Percentiles rank a stretch among this genome's conserved stretches.
Conservation (phyloP, 92 coral and sea anemone species). For the Zoanthus gigantus region DNA sequence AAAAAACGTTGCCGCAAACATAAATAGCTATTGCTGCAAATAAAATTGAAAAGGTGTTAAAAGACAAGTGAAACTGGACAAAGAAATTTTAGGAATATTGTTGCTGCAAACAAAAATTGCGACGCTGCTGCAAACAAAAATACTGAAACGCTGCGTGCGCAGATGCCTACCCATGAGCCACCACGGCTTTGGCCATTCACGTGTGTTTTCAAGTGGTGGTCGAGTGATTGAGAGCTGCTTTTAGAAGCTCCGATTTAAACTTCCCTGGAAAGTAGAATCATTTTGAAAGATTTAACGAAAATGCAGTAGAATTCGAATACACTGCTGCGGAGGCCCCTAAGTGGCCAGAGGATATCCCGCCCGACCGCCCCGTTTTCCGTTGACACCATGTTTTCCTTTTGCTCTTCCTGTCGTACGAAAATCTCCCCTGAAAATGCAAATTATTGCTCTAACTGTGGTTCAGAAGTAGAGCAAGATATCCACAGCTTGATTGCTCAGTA, state of each 20-base stretch:
- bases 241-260: neutral
- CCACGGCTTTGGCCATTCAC: neutral
- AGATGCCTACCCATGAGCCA: neutral
- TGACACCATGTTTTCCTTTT: constrained; percentile 38
- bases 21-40: neutral
- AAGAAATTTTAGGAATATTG: too few relatives aligned
- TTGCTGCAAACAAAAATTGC: too few relatives aligned
- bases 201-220: neutral
- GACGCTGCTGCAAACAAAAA: too few relatives aligned
- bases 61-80: too few relatives aligned
- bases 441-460: constrained; percentile 41
- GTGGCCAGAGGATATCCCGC: neutral
- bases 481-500: neutral
- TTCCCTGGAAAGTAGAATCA: neutral
- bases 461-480: constrained; percentile 13
- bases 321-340: constrained; percentile 15
- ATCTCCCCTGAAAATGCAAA: constrained; percentile 36
- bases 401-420: constrained; percentile 39
- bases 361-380: neutral
- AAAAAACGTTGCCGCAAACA: neutral
- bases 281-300: neutral
- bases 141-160: constrained; percentile 3
- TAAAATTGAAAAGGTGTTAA: neutral
- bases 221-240: constrained; percentile 4
- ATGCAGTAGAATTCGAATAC: neutral